phyloP scores from a whole-genome alignment of 2,888 invertebrate genomes.

The Sesia bembeciformis region DNA sequence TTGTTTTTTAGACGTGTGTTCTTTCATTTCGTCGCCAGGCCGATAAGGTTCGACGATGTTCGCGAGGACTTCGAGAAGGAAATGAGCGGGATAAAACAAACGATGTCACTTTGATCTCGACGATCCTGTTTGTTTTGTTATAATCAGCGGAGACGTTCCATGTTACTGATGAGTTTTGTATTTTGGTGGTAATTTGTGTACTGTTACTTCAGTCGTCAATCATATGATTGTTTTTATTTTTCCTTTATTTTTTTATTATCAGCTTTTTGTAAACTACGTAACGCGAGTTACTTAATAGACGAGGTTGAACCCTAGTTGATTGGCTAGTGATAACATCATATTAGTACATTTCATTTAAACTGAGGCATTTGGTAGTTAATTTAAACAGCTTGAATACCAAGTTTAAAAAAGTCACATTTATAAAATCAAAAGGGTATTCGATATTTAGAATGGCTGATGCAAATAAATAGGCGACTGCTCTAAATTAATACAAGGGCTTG shows the following conservation, averaged over 20 bases:
- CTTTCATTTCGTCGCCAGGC: constrained; percentile 9
- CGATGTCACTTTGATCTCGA: constrained; percentile 34
- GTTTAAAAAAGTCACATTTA: too few relatives aligned
- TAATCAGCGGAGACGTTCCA: constrained; percentile 19
- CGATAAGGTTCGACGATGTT: constrained; percentile 11
- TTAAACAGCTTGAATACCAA: too few relatives aligned
- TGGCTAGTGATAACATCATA: too few relatives aligned
- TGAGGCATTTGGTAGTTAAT: too few relatives aligned
- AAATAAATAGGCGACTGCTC: constrained; percentile 19
- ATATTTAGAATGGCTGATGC: background rate
- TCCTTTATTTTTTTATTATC: too few relatives aligned
- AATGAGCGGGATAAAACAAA: constrained; percentile 38
- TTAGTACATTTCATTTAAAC: too few relatives aligned
- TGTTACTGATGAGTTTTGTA: constrained; percentile 15
- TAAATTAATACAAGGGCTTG: constrained; percentile 18
- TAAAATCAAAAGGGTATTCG: too few relatives aligned
- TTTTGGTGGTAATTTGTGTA: background rate
- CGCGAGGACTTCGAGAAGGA: constrained; percentile 22
- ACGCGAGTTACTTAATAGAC: too few relatives aligned
- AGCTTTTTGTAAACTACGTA: too few relatives aligned
- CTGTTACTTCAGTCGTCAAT: too few relatives aligned
- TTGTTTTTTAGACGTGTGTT: constrained; percentile 15
- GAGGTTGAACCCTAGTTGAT: too few relatives aligned
- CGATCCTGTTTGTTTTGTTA: constrained; percentile 29
- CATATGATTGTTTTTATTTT: too few relatives aligned